phyloP scores from a whole-genome alignment of 2,888 invertebrate species.

The Euzetes globulus region DNA sequence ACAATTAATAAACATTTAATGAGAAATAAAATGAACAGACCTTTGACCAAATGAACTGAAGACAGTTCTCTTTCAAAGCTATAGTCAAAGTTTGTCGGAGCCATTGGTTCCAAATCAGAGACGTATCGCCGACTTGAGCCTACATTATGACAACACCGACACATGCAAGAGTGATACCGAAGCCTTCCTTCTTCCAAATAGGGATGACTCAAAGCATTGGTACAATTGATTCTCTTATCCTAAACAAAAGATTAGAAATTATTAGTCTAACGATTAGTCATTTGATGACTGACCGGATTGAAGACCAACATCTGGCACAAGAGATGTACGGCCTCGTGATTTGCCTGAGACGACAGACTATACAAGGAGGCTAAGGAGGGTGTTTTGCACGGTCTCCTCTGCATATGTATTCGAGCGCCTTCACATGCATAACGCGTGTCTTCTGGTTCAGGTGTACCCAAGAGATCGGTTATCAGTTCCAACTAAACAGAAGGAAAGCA shows the following conservation, averaged over 20 bases:
- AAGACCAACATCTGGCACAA: constrained; percentile 95
- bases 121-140: constrained; percentile 72
- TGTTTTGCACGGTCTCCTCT: constrained; percentile 75
- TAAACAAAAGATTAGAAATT: constrained; percentile 45
- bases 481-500: constrained; percentile 55
- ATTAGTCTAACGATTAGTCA: not conserved
- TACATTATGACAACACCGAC: constrained; percentile 84
- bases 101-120: constrained; percentile 82
- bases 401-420: constrained; percentile 84
- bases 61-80: constrained; percentile 92
- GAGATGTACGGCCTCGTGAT: constrained; percentile 95
- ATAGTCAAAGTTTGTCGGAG: constrained; percentile 85
- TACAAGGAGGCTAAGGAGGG: constrained; percentile 82
- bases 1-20: not conserved
- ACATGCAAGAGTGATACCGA: constrained; percentile 99
- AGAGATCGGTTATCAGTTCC: constrained; percentile 91
- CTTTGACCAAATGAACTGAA: constrained; percentile 88
- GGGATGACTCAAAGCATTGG: constrained; percentile 91
- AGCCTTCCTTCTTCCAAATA: constrained; percentile 96
- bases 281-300: constrained; percentile 69
- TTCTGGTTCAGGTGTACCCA: constrained; percentile 89
- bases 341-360: constrained; percentile 83
- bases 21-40: constrained; percentile 51
- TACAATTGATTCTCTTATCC: constrained; percentile 88
- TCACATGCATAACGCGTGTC: constrained; percentile 98